Evolutionary conservation across 2,113 vertebrate species (phyloP).

Genomic region (Rhinolophus sinicus): DNA sequence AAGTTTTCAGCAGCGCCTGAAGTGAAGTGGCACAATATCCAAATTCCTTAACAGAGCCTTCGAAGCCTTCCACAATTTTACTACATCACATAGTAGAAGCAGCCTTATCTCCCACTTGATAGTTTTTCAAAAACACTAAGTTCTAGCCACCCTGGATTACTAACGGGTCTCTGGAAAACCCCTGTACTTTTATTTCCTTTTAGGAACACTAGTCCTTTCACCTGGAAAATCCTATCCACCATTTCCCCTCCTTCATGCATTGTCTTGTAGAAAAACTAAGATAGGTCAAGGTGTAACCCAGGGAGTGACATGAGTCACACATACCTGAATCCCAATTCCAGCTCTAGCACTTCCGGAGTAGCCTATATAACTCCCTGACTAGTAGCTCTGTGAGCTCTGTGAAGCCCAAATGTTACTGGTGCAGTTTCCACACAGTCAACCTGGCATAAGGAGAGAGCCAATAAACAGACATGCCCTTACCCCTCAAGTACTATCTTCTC

Average conservation of each 20-base stretch:
- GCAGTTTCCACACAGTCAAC: background rate
- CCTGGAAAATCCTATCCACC: background rate
- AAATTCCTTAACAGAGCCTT: background rate
- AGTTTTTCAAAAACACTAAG: background rate
- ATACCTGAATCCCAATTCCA: background rate
- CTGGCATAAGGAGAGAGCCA: background rate
- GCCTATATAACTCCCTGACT: background rate
- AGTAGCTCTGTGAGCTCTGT: background rate
- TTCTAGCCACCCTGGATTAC: background rate
- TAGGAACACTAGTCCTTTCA: background rate
- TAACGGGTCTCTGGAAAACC: background rate
- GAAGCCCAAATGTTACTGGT: background rate
- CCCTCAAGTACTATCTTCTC: background rate
- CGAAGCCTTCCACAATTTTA: background rate
- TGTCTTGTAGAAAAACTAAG: background rate
- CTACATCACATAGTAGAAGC: background rate
- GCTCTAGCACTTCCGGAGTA: background rate
- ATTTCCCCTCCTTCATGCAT: background rate
- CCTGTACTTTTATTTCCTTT: background rate
- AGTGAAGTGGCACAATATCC: background rate
- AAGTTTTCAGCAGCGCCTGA: background rate
- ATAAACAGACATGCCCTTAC: background rate
- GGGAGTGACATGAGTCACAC: background rate
- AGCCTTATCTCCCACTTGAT: background rate
- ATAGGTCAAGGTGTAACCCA: background rate